These are phyloP conservation scores for Nylanderia fulva DNA, from an alignment of 1,140 invertebrate genomes.

Conservation along the genomic window DNA sequence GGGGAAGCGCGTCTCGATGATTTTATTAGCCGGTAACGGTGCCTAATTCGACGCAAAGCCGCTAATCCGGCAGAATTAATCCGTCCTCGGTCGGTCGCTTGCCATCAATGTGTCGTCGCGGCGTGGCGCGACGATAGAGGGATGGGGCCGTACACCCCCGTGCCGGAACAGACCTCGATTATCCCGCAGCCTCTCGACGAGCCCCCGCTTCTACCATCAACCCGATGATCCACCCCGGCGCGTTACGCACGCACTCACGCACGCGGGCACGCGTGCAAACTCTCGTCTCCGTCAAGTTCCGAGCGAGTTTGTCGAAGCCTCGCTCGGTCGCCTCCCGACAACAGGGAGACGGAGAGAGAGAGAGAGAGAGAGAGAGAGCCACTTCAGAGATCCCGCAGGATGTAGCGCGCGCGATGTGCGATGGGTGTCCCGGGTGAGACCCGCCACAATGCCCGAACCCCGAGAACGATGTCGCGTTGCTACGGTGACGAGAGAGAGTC, in stretches of 20 bases:
- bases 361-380: slow-evolving; percentile 65
- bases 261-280: slow-evolving; percentile 13
- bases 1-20: slow-evolving; percentile 63
- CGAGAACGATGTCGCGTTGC: slow-evolving; percentile 73
- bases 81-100: slow-evolving; percentile 74
- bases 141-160: slow-evolving; percentile 10
- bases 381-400: slow-evolving; percentile 77
- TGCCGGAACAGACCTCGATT: slow-evolving; percentile 68
- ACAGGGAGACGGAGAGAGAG: slow-evolving; percentile 70
- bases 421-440: slow-evolving; percentile 68
- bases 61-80: slow-evolving; percentile 78
- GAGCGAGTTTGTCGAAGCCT: slow-evolving; percentile 72
- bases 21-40: slow-evolving; percentile 76
- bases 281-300: slow-evolving; percentile 60
- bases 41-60: slow-evolving; percentile 76
- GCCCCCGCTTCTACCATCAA: slow-evolving; percentile 19
- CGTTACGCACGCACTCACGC: not conserved
- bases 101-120: slow-evolving; percentile 74
- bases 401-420: slow-evolving; percentile 51
- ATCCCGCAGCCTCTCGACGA: slow-evolving; percentile 69
- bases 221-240: not conserved
- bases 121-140: slow-evolving; percentile 45
- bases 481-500: slow-evolving; percentile 82
- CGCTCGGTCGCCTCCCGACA: slow-evolving; percentile 75
- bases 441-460: slow-evolving; percentile 69